Percentiles rank a stretch among this genome's conserved stretches.
Conservation (phyloP, 2,113 vertebrate species). For the Dromiciops gliroides region DNA sequence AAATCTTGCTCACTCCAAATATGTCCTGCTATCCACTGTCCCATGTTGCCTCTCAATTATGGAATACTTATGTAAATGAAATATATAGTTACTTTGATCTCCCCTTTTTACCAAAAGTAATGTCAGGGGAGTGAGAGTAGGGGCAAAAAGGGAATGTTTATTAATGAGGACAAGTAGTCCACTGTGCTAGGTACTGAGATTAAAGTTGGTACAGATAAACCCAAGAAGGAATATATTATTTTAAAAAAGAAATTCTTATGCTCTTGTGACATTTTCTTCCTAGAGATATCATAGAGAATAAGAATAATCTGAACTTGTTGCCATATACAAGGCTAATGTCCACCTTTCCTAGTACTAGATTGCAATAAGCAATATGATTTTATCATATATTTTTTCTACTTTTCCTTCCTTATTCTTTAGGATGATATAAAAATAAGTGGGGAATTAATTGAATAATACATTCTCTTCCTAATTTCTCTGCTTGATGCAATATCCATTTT, state of each 20-base stretch:
- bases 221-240: not conserved
- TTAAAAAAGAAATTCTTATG: not conserved
- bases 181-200: not conserved
- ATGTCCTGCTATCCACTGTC: not conserved
- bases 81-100: not conserved
- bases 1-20: not conserved
- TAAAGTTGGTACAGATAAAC: not conserved
- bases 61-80: not conserved
- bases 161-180: not conserved
- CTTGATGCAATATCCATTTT: conserved; percentile 66
- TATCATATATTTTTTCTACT: not conserved
- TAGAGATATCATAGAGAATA: not conserved
- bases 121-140: not conserved
- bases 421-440: conserved; percentile 27
- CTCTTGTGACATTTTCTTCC: not conserved
- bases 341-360: not conserved
- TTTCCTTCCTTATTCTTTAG: not conserved
- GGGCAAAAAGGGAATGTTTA: not conserved
- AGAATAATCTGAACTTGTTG: not conserved
- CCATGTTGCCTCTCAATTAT: not conserved
- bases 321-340: not conserved
- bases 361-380: not conserved
- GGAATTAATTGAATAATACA: conserved; percentile 63
- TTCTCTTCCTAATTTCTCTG: conserved; percentile 73
- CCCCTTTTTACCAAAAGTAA: not conserved